Evolutionary conservation across 2,797 vertebrate genomes (phyloP).

Genomic region (Microhierax caerulescens): DNA sequence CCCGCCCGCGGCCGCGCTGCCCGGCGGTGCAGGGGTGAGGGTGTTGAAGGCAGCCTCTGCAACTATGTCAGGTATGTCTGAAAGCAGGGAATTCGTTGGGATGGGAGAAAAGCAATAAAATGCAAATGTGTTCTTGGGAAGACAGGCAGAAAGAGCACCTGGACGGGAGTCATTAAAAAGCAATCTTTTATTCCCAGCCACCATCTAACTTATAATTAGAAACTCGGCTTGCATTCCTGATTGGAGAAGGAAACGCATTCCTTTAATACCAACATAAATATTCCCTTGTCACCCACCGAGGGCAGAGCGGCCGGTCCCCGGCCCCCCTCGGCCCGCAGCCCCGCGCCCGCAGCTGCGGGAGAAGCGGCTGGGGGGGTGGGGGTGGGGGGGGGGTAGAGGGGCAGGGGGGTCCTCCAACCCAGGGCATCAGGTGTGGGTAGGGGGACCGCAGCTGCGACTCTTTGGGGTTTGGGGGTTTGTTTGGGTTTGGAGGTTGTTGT

Average conservation of each 20-base stretch:
- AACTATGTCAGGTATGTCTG: conserved; percentile 68
- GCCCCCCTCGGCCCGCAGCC: neutral
- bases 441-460: no score
- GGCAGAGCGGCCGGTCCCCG: neutral
- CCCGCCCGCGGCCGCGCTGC: neutral
- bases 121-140: conserved; percentile 68
- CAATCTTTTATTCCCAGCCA: conserved; percentile 67
- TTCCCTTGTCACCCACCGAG: conserved; percentile 23
- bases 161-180: conserved; percentile 63
- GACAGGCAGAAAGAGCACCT: conserved; percentile 63
- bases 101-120: conserved; percentile 64
- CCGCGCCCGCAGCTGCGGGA: neutral
- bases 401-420: neutral
- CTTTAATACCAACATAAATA: conserved; percentile 50
- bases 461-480: accelerated
- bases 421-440: neutral
- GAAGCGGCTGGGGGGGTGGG: no score
- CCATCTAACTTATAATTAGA: conserved; percentile 76
- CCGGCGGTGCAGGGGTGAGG: conserved; percentile 16
- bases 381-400: neutral
- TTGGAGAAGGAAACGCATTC: conserved; percentile 65
- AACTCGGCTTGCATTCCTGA: conserved; percentile 67
- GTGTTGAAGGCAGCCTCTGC: conserved; percentile 34
- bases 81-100: conserved; percentile 53
- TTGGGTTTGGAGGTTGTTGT: no score